These are phyloP conservation scores for Psammodynastes pulverulentus DNA, from an alignment of 2,113 vertebrate species.

Conservation along the genomic window DNA sequence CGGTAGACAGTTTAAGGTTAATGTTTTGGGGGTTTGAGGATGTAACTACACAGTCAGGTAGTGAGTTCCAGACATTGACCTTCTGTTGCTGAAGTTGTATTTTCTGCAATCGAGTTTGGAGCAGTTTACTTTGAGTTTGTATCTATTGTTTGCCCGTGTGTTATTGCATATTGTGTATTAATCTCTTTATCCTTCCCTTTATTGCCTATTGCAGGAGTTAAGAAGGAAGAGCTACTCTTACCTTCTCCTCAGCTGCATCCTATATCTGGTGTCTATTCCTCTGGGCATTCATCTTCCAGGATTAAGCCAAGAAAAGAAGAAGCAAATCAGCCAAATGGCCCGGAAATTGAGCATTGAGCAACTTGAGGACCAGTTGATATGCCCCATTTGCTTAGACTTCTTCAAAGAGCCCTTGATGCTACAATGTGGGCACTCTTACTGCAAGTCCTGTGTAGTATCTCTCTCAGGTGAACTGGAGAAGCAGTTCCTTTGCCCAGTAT, in stretches of 20 bases:
- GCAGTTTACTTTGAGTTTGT: too few species aligned
- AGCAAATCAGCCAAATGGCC: constrained; percentile 61
- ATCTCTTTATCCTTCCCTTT: background rate
- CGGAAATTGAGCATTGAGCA: constrained; percentile 60
- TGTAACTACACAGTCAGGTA: too few species aligned
- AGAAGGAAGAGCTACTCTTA: background rate
- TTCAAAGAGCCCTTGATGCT: constrained; percentile 81
- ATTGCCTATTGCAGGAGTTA: background rate
- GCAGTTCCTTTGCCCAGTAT: constrained; percentile 75
- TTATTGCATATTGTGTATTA: too few species aligned
- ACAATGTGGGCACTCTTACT: constrained; percentile 80
- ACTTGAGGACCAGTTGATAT: constrained; percentile 78
- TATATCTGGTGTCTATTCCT: background rate
- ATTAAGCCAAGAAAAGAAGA: background rate
- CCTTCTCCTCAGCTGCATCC: background rate
- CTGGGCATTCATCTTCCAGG: background rate
- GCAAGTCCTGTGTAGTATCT: constrained; percentile 70
- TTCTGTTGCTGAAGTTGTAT: too few species aligned
- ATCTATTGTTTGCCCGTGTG: too few species aligned
- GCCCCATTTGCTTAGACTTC: constrained; percentile 80
- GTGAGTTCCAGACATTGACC: too few species aligned
- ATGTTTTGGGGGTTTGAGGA: too few species aligned
- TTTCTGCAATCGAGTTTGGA: too few species aligned
- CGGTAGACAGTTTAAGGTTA: too few species aligned
- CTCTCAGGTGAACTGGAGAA: constrained; percentile 62